Evolutionary conservation across 2,888 invertebrate genomes (phyloP), one percentile per base, ranked within the genome.

Genomic region (Candidula unifasciata): DNA sequence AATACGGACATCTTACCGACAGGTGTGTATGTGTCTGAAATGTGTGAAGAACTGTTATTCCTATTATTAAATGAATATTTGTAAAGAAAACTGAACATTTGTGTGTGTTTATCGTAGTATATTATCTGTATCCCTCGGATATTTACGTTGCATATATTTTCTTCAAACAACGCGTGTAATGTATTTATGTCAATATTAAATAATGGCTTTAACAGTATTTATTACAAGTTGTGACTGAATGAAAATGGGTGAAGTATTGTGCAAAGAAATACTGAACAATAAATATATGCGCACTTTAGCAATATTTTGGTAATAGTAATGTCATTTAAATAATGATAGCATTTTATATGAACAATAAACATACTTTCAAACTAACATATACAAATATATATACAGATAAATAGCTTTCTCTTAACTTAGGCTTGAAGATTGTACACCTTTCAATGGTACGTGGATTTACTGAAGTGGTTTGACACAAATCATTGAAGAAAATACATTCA

Each of bases 401-500:
- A 83, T 74, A 83, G 60, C 2, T 44, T 52, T 68, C 30, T 79
- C 18, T 79, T 27, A 64, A 18, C 54, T 78, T 64, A 73, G 81
- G 27, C 69, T 30, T 73, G 27, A 73, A 57, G n/a, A 64, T 44
- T 73, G 57, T 21, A 21, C 27, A 35, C n/a, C 13, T 73, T 35
- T 24, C 35, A 64, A 73, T 6, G 6, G 30, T 64, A 81, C 81
- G 73, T 73, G 73, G 57, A 73, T 73, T 60, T 57, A 73, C 27
- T 33, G 35, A 27, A 37, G 60, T 73, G 64, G 13, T 13, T 57
- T 71, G 33, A 68, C 27, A 77, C 76, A 82, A n/a, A 76, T 37
- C 76, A 76, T 16, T 30, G 76, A 82, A 33, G 68, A 73, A 82
- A 83, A 83, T 69, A 83, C 44, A 76, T 24, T 82, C 76, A 83